Base-by-base conservation (phyloP, 2,113 vertebrate genomes). In the Lycaon pictus region DNA sequence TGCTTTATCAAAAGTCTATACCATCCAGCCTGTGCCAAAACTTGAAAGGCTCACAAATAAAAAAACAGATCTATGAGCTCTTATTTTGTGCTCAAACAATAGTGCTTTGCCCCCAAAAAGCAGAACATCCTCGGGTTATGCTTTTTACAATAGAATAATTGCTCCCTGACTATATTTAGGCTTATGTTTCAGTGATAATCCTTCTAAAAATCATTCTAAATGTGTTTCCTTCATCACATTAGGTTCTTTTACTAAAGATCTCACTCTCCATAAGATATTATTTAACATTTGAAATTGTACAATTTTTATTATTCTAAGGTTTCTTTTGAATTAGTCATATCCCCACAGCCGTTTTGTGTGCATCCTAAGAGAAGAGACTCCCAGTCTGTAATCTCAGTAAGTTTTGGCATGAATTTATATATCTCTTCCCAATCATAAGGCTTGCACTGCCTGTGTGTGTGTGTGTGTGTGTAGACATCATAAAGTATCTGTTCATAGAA, bases 31-130 rank as follows among this genome's bases (percentile, higher is more conserved):
- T 97, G 88, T 92, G n/a, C 79, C 74, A 58, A 96, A 95, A 97
- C 19, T 58, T 55, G 29, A 88, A 97, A 97, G 83, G 48, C 87
- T 96, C 53, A 3, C 94, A 96, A 97, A 98, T 96, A 7, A 97
- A 98, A 98, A 97, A 98, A 97, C 76, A 96, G 85, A 98, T 97
- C 76, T 96, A 15, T 27, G 5, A 32, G 76, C 95, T 81, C 32
- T 96, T 82, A 88, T 82, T 93, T 48, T 20, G 67, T 48, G 55
- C 94, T 9, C 48, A 89, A 76, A 71, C 6, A 69, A 84, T 65
- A 72, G 20, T 11, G 1, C 0, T 71, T 87, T 72, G 19, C 19
- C 27, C 56, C 43, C 27, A 23, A 69, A 95, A 20, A 96, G 10
- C 32, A 95, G 23, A 20, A 90, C 15, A 43, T 9, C 11, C 87